Evolutionary conservation across 35 echinoderm and acorn worm genomes (phyloP), one percentile per base, ranked within the genome.

Genomic region (Ptychodera flava): DNA sequence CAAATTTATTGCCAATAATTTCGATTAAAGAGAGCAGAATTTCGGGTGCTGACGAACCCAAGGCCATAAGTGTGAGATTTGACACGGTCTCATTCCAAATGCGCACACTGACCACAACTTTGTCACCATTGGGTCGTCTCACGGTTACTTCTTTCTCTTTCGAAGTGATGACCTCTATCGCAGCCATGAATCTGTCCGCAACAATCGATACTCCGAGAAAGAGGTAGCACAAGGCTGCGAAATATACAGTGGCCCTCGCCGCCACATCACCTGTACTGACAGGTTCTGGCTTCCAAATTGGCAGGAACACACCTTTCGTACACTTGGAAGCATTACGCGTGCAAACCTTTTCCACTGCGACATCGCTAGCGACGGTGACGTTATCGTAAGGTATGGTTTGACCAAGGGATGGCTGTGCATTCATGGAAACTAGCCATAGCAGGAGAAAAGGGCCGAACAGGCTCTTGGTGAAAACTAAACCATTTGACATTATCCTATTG

Each of bases 51-150:
- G 96, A 99, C 28, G 96, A 99, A 27, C 96, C 96, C 32, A 99
- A 88, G 30, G 96, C 96, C 96, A 99, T 99, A 16, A 99, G 89
- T 82, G 96, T 99, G 80, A 99, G 85, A 80, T 99, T 99, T 31
- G 96, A 99, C 29, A 99, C 96, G 29, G 96, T 99, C 81, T 99
- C 96, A 83, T 99, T 99, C 96, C 96, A 99, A 78, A 99, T 92
- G 35, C 96, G 85, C 16, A 99, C 96, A 79, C 88, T 99, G 0
- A 99, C 93, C 38, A 88, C 88, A 37, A 99, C 83, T 35, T 92
- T 86, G 32, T 99, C 96, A 22, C 96, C 96, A 83, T 99, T 99
- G 38, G 96, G 96, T 35, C 88, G 90, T 33, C 89, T 92, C 29
- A 99, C 91, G 31, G 85, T 99, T 36, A 99, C 93, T 80, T 94